A percentile compares a stretch with the other conserved stretches of the same genome.
Conservation (phyloP, 2,888 invertebrate species). For the Drosophila rellima region DNA sequence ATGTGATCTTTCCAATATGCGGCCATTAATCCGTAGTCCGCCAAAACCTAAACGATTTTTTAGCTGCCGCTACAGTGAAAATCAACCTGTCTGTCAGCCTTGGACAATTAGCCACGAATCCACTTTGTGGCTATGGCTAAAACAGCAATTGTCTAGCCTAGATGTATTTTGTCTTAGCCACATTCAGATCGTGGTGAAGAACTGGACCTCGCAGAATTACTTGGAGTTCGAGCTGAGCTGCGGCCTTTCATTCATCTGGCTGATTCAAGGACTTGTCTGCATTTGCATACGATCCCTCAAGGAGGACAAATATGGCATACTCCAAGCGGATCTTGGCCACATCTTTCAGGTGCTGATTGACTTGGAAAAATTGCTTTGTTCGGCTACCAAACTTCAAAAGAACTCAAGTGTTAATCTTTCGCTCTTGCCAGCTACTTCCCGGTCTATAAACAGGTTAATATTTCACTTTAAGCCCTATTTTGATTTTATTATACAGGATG, state of each 20-base stretch:
- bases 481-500: neutral
- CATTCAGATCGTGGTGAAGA: neutral
- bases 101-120: neutral
- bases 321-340: conserved; percentile 11
- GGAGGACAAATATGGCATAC: neutral
- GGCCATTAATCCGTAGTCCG: neutral
- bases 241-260: conserved; percentile 4
- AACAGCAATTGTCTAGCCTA: neutral
- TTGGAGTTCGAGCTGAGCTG: conserved; percentile 15
- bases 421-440: neutral
- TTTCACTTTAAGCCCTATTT: conserved; percentile 1
- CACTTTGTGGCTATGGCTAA: neutral
- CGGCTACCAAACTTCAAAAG: neutral
- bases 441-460: conserved; percentile 2
- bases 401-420: neutral
- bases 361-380: neutral
- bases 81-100: neutral
- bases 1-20: neutral
- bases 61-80: neutral
- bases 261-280: conserved; percentile 30
- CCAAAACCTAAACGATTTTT: neutral
- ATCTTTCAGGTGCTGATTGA: conserved; percentile 16
- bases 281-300: conserved; percentile 24
- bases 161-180: neutral
- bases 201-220: neutral